Conservation (phyloP, 2,888 invertebrate genomes). For the Chrysodeixis includens region DNA sequence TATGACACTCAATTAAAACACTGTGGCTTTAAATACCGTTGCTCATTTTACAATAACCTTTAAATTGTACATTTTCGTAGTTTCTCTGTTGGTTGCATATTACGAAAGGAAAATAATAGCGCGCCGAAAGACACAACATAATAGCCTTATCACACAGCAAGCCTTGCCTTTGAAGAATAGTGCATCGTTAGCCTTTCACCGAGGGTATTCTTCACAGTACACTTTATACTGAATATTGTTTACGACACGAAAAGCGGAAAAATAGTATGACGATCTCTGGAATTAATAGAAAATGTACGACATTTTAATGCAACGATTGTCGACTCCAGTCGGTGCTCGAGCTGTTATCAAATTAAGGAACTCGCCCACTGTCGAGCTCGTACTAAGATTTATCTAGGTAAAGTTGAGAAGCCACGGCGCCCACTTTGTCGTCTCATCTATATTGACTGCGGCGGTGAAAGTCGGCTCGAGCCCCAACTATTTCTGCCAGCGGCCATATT, state of each 20-base stretch:
- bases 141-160: slow-evolving; percentile 3
- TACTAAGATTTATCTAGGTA: slow-evolving; percentile 35
- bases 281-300: not conserved
- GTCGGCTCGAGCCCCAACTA: slow-evolving; percentile 24
- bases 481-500: slow-evolving; percentile 22
- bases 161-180: not conserved
- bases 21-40: too few relatives aligned
- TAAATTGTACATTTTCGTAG: not conserved
- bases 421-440: slow-evolving; percentile 42
- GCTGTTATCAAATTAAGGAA: slow-evolving; percentile 17
- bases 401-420: slow-evolving; percentile 30
- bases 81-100: not conserved
- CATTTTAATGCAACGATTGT: not conserved
- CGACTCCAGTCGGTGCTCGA: not conserved
- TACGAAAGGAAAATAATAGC: not conserved
- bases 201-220: not conserved
- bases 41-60: too few relatives aligned
- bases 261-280: not conserved
- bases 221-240: not conserved
- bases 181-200: not conserved
- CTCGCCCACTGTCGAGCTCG: slow-evolving; percentile 15
- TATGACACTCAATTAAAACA: too few relatives aligned
- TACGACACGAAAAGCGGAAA: too few relatives aligned
- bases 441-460: slow-evolving; percentile 36
- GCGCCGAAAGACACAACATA: not conserved